Evolutionary conservation across 2,888 invertebrate species (phyloP), one percentile per base, ranked within the genome.

Genomic region (Venustoraphidia nigricollis): DNA sequence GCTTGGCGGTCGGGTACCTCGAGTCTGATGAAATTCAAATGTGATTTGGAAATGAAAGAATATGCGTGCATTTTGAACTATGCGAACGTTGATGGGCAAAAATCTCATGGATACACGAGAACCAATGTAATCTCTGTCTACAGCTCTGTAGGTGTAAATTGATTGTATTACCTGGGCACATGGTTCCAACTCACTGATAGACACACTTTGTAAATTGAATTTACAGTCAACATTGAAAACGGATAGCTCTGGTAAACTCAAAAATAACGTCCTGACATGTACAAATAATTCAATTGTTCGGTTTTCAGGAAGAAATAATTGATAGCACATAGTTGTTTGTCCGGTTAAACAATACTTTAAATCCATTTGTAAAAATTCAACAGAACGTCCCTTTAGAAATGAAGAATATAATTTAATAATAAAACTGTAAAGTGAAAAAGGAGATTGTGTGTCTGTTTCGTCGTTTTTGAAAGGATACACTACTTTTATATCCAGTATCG

Each of bases 211-310:
- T 42, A 68, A 51, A 8, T 55, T 50, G 27, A 64, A 50, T 17
- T 48, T 46, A 11, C 54, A 53, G 4, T 52, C 53, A 6, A 43
- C 13, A 8, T 51, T 51, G 34, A 58, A 56, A 34, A 53, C 53
- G 10, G 61, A 59, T 13, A 59, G 54, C n/a, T 47, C 46, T 5
- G 48, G 44, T 41, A 55, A 52, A 10, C 49, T 34, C 34, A 40
- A 49, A 3, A 51, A 51, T 40, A 57, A 52, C 48, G 53, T 56
- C 17, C 58, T 55, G 5, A 69, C 54, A 9, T 51, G 51, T 40
- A 66, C 57, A 34, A 60, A 55, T 2, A 68, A 48, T 44, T 57
- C 54, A 36, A 70, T 52, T 9, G 51, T 56, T 49, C 70, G 60
- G 47, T 63, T 54, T 37, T 66, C 51, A 37, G 60, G 59, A 9